phyloP scores from a whole-genome alignment of 1,140 invertebrate species.

The Drosophila pachea region DNA sequence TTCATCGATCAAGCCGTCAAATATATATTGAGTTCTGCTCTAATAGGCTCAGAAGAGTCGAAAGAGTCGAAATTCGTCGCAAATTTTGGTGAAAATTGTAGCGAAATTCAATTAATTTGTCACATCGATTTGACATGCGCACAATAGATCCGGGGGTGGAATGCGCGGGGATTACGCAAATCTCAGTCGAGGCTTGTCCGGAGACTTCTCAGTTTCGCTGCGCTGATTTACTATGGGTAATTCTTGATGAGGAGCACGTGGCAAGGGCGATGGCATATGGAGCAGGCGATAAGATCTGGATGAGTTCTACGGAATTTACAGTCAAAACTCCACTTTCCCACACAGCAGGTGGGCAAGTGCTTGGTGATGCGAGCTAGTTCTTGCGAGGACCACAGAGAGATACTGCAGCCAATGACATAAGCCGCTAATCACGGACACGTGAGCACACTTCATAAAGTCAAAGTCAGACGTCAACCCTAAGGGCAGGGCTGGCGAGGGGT shows the following conservation, averaged over 20 bases:
- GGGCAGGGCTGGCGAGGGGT: constrained; percentile 1
- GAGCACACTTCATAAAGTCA: constrained; percentile 57
- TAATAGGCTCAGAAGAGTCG: constrained; percentile 44
- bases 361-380: not conserved
- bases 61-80: constrained; percentile 36
- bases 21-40: constrained; percentile 54
- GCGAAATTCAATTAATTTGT: constrained; percentile 71
- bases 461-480: constrained; percentile 27
- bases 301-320: not conserved
- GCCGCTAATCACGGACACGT: constrained; percentile 70
- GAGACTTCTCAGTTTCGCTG: not conserved
- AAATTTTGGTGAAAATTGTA: constrained; percentile 56
- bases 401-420: constrained; percentile 14
- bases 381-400: constrained; percentile 9
- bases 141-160: constrained; percentile 16
- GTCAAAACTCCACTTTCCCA: constrained; percentile 29
- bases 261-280: not conserved
- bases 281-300: constrained; percentile 8
- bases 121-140: constrained; percentile 50
- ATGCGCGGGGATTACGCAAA: constrained; percentile 15
- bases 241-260: constrained; percentile 37
- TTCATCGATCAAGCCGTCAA: constrained; percentile 54
- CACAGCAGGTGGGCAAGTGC: constrained; percentile 49
- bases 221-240: constrained; percentile 33
- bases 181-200: constrained; percentile 13